Conservation (phyloP, 2,113 vertebrate genomes). For the western clawed frog (Xenopus tropicalis) region UCB_Xtro_10.0 CM004443.2:161429501-161430000, state of each 20-base stretch:
- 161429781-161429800: neutral
- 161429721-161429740: slow-evolving; percentile 55
- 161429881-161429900: too few species aligned
- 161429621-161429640: slow-evolving; percentile 83
- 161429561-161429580: slow-evolving; percentile 84
- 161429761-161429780: neutral
- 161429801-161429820: neutral
- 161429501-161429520: slow-evolving; percentile 24
- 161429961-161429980: too few species aligned
- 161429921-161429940: too few species aligned
- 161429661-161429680: slow-evolving; percentile 80
- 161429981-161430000: too few species aligned
- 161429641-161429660: slow-evolving; percentile 87
- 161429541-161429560: slow-evolving; percentile 74
- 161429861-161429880: too few species aligned
- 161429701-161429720: slow-evolving; percentile 88
- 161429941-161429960: too few species aligned
- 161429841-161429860: too few species aligned
- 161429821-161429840: slow-evolving; percentile 2
- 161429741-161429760: slow-evolving; percentile 20
- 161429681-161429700: slow-evolving; percentile 83
- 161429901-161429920: too few species aligned
- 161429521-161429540: slow-evolving; percentile 85
- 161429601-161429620: slow-evolving; percentile 85
- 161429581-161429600: slow-evolving; percentile 94